A percentile compares a stretch with the other conserved stretches of the same genome.
phyloP scores from a whole-genome alignment of 2,113 vertebrate genomes.

The Microtus richardsoni region DNA sequence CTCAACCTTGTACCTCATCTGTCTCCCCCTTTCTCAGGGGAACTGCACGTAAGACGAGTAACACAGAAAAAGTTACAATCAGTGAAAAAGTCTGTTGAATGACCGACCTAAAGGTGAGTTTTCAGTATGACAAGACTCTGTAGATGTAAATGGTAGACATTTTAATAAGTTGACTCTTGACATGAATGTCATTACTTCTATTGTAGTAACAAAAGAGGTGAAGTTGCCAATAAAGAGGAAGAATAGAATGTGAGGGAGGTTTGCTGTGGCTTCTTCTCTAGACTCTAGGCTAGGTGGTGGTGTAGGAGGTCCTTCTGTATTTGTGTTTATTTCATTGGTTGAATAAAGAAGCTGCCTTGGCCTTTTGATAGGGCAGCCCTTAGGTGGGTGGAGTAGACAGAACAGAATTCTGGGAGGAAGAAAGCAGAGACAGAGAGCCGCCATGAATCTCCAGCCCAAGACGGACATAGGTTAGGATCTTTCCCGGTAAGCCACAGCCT shows the following conservation, averaged over 20 bases:
- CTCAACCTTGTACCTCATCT: conserved; percentile 41
- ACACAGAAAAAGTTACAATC: conserved; percentile 55
- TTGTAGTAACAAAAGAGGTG: not conserved
- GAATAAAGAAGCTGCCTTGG: no score
- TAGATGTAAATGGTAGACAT: conserved; percentile 6
- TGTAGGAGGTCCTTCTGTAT: no score
- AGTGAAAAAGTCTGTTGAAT: conserved; percentile 41
- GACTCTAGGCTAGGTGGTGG: not conserved
- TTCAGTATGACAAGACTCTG: conserved; percentile 25
- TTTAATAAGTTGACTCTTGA: conserved; percentile 2
- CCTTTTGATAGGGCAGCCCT: no score
- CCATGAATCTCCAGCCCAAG: no score
- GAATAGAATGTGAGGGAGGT: not conserved
- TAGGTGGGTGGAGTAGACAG: no score
- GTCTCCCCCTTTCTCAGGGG: conserved; percentile 71
- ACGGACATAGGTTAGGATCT: no score
- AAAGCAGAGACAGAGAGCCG: no score
- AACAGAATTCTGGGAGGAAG: no score
- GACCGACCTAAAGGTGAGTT: conserved; percentile 69
- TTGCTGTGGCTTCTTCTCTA: conserved; percentile 17
- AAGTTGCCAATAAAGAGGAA: not conserved
- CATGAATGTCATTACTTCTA: not conserved
- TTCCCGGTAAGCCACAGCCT: no score
- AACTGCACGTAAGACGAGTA: conserved; percentile 51
- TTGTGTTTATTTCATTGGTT: no score